Percentiles rank a stretch among this genome's conserved stretches.
phyloP scores from a whole-genome alignment of 2,888 invertebrate species.

The Orthosia gothica region DNA sequence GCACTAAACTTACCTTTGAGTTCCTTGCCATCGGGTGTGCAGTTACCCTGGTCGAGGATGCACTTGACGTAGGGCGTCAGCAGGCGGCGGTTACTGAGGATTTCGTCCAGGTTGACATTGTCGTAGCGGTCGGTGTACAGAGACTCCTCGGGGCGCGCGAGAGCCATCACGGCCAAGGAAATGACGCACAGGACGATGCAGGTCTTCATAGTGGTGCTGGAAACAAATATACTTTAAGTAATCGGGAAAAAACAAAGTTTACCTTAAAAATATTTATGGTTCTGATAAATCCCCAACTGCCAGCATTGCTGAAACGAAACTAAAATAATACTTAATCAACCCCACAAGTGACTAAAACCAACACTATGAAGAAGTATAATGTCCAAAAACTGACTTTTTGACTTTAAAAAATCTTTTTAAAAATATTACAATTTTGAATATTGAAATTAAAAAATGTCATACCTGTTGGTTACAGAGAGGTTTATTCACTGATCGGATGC shows the following conservation, averaged over 20 bases:
- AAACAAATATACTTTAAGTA: background rate
- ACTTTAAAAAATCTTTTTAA: background rate
- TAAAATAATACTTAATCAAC: background rate
- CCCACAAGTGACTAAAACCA: background rate
- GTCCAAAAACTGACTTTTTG: background rate
- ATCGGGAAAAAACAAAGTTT: too few relatives aligned
- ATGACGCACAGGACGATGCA: slow-evolving; percentile 75
- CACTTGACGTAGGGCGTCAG: slow-evolving; percentile 93
- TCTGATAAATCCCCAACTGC: background rate
- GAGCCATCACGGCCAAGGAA: slow-evolving; percentile 56
- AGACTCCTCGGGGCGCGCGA: slow-evolving; percentile 73
- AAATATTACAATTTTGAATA: background rate
- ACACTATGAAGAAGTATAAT: background rate
- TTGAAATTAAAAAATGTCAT: slow-evolving; percentile 14
- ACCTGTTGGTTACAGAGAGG: slow-evolving; percentile 34
- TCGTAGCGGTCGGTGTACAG: slow-evolving; percentile 93
- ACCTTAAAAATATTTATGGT: too few relatives aligned
- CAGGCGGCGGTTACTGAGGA: slow-evolving; percentile 92
- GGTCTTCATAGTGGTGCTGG: slow-evolving; percentile 67
- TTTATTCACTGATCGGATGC: slow-evolving; percentile 37
- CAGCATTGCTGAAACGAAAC: background rate
- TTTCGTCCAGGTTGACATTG: slow-evolving; percentile 92
- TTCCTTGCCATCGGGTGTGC: slow-evolving; percentile 94
- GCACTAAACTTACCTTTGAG: slow-evolving; percentile 92
- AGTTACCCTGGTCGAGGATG: slow-evolving; percentile 92